Conservation (phyloP, 2,113 vertebrate species). For the Candoia aspera region DNA sequence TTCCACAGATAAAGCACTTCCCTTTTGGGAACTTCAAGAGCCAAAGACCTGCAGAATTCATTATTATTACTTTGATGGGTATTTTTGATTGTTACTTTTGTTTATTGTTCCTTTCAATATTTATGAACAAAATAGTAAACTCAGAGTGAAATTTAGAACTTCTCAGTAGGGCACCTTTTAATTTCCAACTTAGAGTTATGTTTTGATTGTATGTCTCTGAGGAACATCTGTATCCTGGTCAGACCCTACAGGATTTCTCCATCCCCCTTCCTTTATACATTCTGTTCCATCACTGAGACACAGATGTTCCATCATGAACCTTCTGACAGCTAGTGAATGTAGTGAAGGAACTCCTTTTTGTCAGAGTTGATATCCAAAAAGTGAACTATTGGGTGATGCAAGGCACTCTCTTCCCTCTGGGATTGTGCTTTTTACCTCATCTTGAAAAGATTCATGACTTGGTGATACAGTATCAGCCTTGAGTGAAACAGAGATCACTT, state of each 20-base stretch:
- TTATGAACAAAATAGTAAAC: not conserved
- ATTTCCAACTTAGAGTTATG: not conserved
- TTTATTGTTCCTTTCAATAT: slow-evolving; percentile 13
- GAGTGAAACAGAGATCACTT: slow-evolving; percentile 62
- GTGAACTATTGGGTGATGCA: slow-evolving; percentile 54
- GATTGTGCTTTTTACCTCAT: slow-evolving; percentile 69
- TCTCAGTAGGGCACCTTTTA: not conserved
- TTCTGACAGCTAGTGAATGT: slow-evolving; percentile 47
- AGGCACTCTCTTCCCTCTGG: slow-evolving; percentile 64
- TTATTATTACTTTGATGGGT: not conserved
- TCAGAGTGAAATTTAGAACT: not conserved
- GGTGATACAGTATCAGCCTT: slow-evolving; percentile 55
- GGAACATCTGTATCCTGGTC: not conserved
- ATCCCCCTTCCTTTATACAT: slow-evolving; percentile 35
- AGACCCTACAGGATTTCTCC: not conserved
- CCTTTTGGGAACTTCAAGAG: slow-evolving; percentile 42
- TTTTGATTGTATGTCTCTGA: not conserved
- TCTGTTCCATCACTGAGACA: slow-evolving; percentile 37
- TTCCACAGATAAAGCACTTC: slow-evolving; percentile 25
- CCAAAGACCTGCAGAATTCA: slow-evolving; percentile 39
- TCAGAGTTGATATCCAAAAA: slow-evolving; percentile 59
- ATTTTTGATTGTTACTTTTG: not conserved
- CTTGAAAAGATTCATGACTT: slow-evolving; percentile 73
- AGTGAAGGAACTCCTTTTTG: slow-evolving; percentile 44
- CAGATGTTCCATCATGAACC: slow-evolving; percentile 44